Base-by-base conservation (phyloP, 2,888 invertebrate species). In the Formica aserva region DNA sequence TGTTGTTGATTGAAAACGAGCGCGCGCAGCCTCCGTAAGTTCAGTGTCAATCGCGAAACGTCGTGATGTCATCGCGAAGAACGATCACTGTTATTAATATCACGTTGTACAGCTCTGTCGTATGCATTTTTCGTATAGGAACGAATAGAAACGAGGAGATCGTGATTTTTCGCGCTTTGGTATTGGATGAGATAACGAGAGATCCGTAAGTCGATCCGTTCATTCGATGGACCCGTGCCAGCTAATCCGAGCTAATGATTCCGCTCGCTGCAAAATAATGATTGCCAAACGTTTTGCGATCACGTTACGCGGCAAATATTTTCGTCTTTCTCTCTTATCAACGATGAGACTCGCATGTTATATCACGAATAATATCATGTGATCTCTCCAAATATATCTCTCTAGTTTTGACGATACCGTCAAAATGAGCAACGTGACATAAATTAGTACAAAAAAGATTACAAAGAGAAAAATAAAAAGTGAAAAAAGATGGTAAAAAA, bases 161-260 rank as follows among this genome's bases (percentile, higher is more conserved):
- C 6, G 13, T 38, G 13, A 57, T 38, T 63, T 63, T 48, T 63
- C 32, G 13, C 15, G 9, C 26, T 52, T 74, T 62, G 29, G 38
- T 60, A 32, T 38, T 22, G 18, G 26, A 41, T n/a, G 26, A 55
- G 32, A 60, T n/a, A 6, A 1, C 32, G 0, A 26, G 48, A 45
- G 29, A 65, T 63, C 48, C 29, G 22, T 38, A 72, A 72, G 60
- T 52, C 35, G 26, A n/a, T 15, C 29, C 52, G 26, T 35, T 65
- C 11, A n/a, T 66, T 77, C 22, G 69, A 75, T 89, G 89, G 87
- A 85, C 69, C 26, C 13, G 55, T 84, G 90, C 87, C 90, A 90
- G 85, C 80, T 87, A 84, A 88, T 90, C 78, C 85, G 76, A 85
- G 65, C 69, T 75, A 83, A 86, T 83, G 82, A 87, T 86, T 85